These are phyloP conservation scores for Patella caerulea DNA, from an alignment of 2,888 invertebrate genomes.

Conservation along the genomic window DNA sequence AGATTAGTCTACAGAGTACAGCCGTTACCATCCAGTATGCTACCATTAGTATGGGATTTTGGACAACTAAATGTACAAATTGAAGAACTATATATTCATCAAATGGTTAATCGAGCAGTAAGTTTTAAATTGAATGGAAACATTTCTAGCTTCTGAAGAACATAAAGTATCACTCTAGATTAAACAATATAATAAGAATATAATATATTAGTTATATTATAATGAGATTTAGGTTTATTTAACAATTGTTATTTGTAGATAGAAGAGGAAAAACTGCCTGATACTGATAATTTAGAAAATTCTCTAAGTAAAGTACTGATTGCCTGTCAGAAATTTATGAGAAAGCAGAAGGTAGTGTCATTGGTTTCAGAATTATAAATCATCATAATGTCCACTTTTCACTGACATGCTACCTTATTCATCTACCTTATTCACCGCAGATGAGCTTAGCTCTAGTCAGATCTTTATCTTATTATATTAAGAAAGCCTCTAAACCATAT, in stretches of 20 bases:
- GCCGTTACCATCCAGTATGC: slow-evolving; percentile 65
- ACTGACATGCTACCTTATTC: too few species aligned
- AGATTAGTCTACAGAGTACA: slow-evolving; percentile 68
- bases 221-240: too few species aligned
- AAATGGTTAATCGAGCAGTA: slow-evolving; percentile 63
- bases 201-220: too few species aligned
- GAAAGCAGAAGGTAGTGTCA: slow-evolving; percentile 47
- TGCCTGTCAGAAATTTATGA: slow-evolving; percentile 59
- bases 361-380: not conserved
- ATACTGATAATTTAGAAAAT: slow-evolving; percentile 31
- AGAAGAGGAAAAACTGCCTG: slow-evolving; percentile 36
- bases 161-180: too few species aligned
- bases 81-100: slow-evolving; percentile 63
- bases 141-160: too few species aligned
- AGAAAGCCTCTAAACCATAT: too few species aligned
- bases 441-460: too few species aligned
- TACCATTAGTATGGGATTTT: slow-evolving; percentile 69
- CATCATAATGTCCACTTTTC: not conserved
- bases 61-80: slow-evolving; percentile 59
- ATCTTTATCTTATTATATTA: too few species aligned
- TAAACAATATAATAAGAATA: too few species aligned
- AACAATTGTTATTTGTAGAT: slow-evolving; percentile 35
- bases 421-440: too few species aligned
- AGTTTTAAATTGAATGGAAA: slow-evolving; percentile 22
- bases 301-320: slow-evolving; percentile 52